A percentile compares a stretch with the other conserved stretches of the same genome.
phyloP scores from a whole-genome alignment of 2,113 vertebrate species.

The Leptodactylus fuscus region DNA sequence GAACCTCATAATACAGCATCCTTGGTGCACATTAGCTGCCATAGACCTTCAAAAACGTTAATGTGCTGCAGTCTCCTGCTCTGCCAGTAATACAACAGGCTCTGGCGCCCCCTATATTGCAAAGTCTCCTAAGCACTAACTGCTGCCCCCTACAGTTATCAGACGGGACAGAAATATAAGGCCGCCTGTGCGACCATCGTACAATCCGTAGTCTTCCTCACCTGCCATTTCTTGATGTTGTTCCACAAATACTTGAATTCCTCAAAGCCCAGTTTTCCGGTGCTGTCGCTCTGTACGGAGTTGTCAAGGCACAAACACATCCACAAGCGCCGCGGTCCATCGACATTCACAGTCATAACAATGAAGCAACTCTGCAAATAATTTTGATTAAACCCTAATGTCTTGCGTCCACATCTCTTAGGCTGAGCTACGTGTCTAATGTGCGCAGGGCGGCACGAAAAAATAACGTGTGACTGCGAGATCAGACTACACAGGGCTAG shows the following conservation, averaged over 20 bases:
- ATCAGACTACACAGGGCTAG: no score
- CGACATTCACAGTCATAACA: neutral
- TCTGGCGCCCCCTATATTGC: neutral
- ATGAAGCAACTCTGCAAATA: no score
- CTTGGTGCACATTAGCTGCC: neutral
- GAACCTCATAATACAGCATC: neutral
- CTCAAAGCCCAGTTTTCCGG: slow-evolving; percentile 89
- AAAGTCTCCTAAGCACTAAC: neutral
- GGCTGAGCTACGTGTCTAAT: neutral
- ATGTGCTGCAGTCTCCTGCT: no score
- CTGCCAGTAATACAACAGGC: no score
- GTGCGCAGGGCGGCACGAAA: no score
- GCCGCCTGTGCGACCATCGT: no score
- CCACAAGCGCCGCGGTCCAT: neutral
- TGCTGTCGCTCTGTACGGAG: slow-evolving; percentile 81
- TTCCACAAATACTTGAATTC: slow-evolving; percentile 92
- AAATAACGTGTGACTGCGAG: no score
- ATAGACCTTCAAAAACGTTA: no score
- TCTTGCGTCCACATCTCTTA: no score
- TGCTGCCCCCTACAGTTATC: neutral
- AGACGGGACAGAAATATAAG: neutral
- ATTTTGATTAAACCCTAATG: no score
- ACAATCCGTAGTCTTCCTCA: slow-evolving; percentile 54
- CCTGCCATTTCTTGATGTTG: slow-evolving; percentile 93
- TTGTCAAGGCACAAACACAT: slow-evolving; percentile 66